phyloP scores from a whole-genome alignment of 2,797 vertebrate genomes.

The Schizopygopsis malacanthus region DNA sequence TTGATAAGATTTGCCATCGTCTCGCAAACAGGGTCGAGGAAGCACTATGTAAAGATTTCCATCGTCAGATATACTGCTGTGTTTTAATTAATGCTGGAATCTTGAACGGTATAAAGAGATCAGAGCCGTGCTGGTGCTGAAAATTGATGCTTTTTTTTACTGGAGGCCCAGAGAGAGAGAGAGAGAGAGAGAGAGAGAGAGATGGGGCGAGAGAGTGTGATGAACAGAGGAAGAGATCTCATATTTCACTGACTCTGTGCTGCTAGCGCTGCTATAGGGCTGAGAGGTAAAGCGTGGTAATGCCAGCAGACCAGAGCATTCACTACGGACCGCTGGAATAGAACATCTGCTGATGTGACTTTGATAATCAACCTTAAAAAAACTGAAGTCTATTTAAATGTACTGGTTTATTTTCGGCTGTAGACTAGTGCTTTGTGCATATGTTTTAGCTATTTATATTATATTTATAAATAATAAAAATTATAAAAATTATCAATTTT shows the following conservation, averaged over 20 bases:
- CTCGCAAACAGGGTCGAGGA: neutral
- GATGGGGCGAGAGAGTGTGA: neutral
- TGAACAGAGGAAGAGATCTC: slow-evolving; percentile 21
- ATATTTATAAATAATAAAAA: too few relatives aligned
- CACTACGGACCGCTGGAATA: slow-evolving; percentile 18
- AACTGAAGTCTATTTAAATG: neutral
- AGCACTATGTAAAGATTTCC: slow-evolving; percentile 79
- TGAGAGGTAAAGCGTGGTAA: slow-evolving; percentile 49
- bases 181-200: neutral
- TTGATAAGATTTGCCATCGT: slow-evolving; percentile 16
- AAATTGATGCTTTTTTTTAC: slow-evolving; percentile 76
- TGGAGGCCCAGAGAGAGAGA: neutral
- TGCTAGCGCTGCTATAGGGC: slow-evolving; percentile 9
- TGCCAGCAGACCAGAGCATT: slow-evolving; percentile 22
- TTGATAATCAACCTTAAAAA: neutral
- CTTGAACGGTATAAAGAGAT: slow-evolving; percentile 86
- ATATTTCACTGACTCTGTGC: slow-evolving; percentile 5
- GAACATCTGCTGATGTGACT: slow-evolving; percentile 25
- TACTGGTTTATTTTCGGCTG: neutral
- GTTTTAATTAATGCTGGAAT: slow-evolving; percentile 87
- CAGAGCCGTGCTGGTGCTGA: slow-evolving; percentile 85
- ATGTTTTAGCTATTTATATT: neutral
- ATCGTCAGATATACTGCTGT: slow-evolving; percentile 86
- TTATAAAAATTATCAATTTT: too few relatives aligned
- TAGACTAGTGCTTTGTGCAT: neutral